Base-by-base conservation (phyloP, 2,113 vertebrate species). In the Aleadryas rufinucha region DNA sequence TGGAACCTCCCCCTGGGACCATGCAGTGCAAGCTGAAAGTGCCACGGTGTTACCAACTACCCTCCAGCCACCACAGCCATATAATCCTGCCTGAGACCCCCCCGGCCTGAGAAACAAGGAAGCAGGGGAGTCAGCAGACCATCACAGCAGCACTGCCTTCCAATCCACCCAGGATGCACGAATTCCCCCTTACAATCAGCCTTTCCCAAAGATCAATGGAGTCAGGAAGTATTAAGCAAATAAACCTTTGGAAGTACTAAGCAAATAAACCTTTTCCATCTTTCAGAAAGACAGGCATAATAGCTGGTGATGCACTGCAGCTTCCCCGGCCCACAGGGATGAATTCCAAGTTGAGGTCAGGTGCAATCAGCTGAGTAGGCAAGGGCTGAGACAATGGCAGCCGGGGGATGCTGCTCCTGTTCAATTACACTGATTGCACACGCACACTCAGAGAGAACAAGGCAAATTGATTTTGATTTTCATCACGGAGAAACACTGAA, bases 401-500 rank as follows among this genome's bases (percentile, higher is more conserved):
- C 49, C 75, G 35, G 57, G 78, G 69, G 64, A 79, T 2, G 22
- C 90, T 87, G 66, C 59, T 91, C 37, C 71, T 0, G 0, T 65
- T 72, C 92, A 53, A 69, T 90, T 79, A 37, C 71, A 11, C 88
- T 76, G 85, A 95, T 93, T 91, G 91, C 75, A 47, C 22, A 4
- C 0, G 3, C 63, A 61, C 41, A 5, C 75, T 69, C 31, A 4
- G 18, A 27, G 15, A 49, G 61, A 77, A 57, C 61, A 42, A 47
- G 56, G 64, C 0, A 8, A 74, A 84, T 63, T 87, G 81, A 91
- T 91, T 71, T 54, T 44, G 85, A 72, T 85, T 97, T 94, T 47
- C 54, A 41, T 76, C 92, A 85, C 19, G 11, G n/a, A 81, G 57
- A 85, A 91, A 78, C 20, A 33, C 24, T 57, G 86, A 94, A 44